Percentiles rank a stretch among this genome's conserved stretches.
Conservation (phyloP, 1,140 invertebrate genomes). For the Thaumatotibia leucotreta region DNA sequence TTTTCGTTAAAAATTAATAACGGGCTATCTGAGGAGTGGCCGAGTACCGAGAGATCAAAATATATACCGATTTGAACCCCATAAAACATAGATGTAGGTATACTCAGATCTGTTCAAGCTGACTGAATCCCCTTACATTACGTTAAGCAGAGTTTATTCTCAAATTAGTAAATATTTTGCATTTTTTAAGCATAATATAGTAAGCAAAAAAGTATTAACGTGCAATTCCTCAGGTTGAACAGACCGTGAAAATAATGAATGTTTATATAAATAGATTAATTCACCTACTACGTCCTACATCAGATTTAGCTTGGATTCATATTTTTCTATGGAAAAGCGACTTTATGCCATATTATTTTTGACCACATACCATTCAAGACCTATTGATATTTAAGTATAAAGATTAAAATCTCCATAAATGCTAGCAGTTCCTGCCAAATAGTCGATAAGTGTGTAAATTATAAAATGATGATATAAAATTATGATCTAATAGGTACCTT, state of each 20-base stretch:
- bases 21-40: neutral
- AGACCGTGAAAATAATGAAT: neutral
- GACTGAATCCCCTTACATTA: too few relatives aligned
- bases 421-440: conserved; percentile 10
- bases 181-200: too few relatives aligned
- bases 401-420: neutral
- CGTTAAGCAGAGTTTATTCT: too few relatives aligned
- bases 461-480: too few relatives aligned
- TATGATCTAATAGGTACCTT: too few relatives aligned
- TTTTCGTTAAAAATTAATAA: neutral
- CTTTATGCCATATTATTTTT: conserved; percentile 4
- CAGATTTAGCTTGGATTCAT: neutral
- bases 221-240: neutral
- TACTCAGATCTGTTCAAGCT: neutral
- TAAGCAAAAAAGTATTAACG: too few relatives aligned
- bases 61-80: neutral
- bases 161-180: too few relatives aligned
- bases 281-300: neutral
- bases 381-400: neutral
- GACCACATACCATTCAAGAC: neutral
- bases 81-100: neutral
- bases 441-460: neutral
- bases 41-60: neutral
- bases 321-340: conserved; percentile 10
- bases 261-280: neutral